Base-by-base conservation (phyloP, 2,888 invertebrate species). In the Hipparchia semele region DNA sequence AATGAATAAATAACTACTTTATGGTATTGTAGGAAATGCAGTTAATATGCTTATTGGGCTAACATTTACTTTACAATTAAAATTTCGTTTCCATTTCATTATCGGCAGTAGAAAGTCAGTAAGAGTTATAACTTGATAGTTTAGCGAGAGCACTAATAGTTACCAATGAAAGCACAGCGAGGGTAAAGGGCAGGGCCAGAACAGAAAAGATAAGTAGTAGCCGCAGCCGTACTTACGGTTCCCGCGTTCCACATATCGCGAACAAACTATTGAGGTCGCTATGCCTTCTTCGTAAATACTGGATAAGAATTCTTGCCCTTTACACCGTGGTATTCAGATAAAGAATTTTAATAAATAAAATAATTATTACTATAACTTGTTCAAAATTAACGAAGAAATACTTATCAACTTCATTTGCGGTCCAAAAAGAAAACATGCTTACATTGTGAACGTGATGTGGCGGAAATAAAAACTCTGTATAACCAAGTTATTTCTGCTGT, bases 181-280 rank as follows among this genome's bases (percentile, higher is more conserved):
- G 79, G 76, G 76, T 77, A 81, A 84, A 85, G 82, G 87, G 84
- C 86, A 85, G 82, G 46, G 84, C 81, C 84, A 84, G 86, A 84
- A 86, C 85, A 72, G 72, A 82, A 84, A 87, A 84, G 86, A 83
- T 84, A 86, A 86, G 86, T 84, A 86, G 85, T 85, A 64, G 75
- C 74, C 69, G 60, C 72, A 76, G 54, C 65, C 71, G 61, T 53
- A 75, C 69, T 71, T 75, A 76, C 76, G 86, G 89, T 90, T 91
- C 91, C 89, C 91, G 91, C 91, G 91, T 91, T 90, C 92, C 84
- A 91, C 90, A 92, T 90, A 86, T 82, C 83, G 65, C 73, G 75
- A 76, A 76, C 73, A 75, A 73, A 76, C 74, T 77, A 79, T 79
- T 76, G 75, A 66, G 77, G 78, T 76, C 77, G 77, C 70, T 73